Evolutionary conservation across 1,140 invertebrate genomes (phyloP).

Genomic region (Melanaphis sacchari): DNA sequence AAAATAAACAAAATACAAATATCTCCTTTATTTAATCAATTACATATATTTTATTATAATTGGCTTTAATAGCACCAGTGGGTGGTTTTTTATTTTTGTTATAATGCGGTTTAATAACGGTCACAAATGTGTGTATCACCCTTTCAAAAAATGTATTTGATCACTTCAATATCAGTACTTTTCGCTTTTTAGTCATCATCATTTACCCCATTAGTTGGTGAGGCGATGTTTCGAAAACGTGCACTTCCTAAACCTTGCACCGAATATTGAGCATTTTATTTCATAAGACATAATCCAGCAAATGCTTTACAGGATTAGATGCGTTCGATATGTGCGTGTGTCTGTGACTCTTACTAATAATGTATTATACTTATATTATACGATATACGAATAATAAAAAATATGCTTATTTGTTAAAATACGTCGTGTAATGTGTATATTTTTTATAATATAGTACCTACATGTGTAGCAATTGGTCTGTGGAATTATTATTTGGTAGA

Average conservation of each 20-base stretch:
- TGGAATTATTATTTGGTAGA: not conserved
- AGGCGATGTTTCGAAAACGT: not conserved
- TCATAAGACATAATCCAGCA: not conserved
- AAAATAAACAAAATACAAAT: too few relatives aligned
- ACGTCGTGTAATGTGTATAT: not conserved
- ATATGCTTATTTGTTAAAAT: not conserved
- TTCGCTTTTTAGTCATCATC: too few relatives aligned
- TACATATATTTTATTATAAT: too few relatives aligned
- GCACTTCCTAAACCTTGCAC: not conserved
- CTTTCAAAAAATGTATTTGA: not conserved
- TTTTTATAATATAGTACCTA: not conserved
- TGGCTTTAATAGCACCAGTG: too few relatives aligned
- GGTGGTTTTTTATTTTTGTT: too few relatives aligned
- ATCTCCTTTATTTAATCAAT: too few relatives aligned
- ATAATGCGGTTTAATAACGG: too few relatives aligned
- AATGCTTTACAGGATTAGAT: not conserved
- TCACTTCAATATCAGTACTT: not conserved
- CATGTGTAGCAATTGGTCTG: not conserved
- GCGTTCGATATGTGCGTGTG: not conserved
- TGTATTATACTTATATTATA: not conserved
- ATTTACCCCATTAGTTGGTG: too few relatives aligned
- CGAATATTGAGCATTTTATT: not conserved
- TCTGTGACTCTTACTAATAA: not conserved
- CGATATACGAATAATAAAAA: not conserved
- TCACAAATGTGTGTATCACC: too few relatives aligned